phyloP scores from a whole-genome alignment of 2,797 vertebrate genomes.

The Diglossa cyanea region DNA sequence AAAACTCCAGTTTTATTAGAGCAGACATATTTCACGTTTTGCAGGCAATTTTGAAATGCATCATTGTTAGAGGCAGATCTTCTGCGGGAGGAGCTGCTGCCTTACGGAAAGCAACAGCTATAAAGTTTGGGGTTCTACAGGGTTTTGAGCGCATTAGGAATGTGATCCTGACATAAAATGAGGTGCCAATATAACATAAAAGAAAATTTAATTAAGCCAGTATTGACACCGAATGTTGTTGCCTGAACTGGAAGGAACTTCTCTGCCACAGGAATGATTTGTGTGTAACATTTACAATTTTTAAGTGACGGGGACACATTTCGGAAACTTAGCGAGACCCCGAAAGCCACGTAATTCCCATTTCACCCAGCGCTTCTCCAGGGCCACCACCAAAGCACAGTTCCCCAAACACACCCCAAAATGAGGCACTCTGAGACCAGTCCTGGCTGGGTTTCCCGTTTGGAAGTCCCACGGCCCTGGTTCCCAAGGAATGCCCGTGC shows the following conservation, averaged over 20 bases:
- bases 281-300: background rate
- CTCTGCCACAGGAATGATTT: background rate
- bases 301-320: background rate
- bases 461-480: background rate
- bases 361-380: background rate
- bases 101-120: conserved; percentile 37
- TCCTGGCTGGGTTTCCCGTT: background rate
- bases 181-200: conserved; percentile 47
- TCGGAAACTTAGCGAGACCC: background rate
- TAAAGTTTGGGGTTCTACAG: conserved; percentile 67
- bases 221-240: background rate
- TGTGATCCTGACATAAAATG: conserved; percentile 12
- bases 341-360: conserved; percentile 13
- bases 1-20: conserved; percentile 1
- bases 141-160: conserved; percentile 37
- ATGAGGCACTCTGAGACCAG: background rate
- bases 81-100: conserved; percentile 37
- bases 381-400: fast-evolving
- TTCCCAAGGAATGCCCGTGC: background rate
- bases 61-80: conserved; percentile 31
- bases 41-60: conserved; percentile 32
- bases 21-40: conserved; percentile 21
- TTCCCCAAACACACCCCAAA: background rate
- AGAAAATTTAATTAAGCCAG: conserved; percentile 49
- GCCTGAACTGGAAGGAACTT: background rate